These are phyloP conservation scores for Marcusenius ussheri DNA, from an alignment of 2,113 vertebrate species.

Conservation along the genomic window DNA sequence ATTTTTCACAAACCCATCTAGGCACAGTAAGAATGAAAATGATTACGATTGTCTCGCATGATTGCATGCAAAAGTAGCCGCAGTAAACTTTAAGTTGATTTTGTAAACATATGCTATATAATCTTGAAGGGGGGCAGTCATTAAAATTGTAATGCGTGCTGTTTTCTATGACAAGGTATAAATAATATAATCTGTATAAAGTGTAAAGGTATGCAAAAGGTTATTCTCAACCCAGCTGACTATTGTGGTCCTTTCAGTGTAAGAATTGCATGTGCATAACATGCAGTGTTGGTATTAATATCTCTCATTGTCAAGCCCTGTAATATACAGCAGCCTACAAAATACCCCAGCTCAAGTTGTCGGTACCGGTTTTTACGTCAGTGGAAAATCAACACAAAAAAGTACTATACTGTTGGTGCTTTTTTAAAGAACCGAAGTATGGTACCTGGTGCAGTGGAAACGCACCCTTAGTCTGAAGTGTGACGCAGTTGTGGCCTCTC, in stretches of 20 bases:
- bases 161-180: neutral
- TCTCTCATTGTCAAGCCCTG: neutral
- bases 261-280: neutral
- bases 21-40: neutral
- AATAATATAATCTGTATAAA: neutral
- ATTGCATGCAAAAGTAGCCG: neutral
- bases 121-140: neutral
- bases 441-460: neutral
- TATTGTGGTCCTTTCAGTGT: neutral
- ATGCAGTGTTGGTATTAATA: neutral
- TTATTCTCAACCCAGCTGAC: neutral
- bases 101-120: neutral
- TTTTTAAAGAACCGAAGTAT: neutral
- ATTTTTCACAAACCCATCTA: neutral
- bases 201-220: neutral
- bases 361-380: neutral
- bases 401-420: neutral
- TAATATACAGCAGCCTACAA: neutral
- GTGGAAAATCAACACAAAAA: neutral
- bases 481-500: neutral
- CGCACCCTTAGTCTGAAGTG: neutral
- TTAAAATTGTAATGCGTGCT: neutral
- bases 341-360: neutral
- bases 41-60: neutral
- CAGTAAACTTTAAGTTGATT: neutral